Conservation (phyloP, 2,797 vertebrate species). For the Iguana delicatissima region DNA sequence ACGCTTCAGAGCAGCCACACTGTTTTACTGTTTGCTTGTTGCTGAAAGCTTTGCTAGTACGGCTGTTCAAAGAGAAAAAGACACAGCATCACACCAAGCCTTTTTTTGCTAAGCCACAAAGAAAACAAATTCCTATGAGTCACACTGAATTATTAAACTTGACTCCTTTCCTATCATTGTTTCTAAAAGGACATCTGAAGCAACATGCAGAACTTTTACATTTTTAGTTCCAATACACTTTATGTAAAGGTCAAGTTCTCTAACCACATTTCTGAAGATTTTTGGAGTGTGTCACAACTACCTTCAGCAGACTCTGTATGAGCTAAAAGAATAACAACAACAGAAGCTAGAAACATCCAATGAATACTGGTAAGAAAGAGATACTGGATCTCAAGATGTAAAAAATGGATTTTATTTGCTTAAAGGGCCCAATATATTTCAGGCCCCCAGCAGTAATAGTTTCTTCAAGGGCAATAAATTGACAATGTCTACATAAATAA, state of each 20-base stretch:
- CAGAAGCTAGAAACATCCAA: no score
- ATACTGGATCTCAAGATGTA: no score
- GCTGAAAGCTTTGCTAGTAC: slow-evolving; percentile 99
- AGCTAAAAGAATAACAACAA: no score
- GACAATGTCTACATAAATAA: no score
- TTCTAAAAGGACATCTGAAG: not conserved
- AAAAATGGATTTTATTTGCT: no score
- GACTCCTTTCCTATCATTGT: not conserved
- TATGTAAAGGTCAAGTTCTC: not conserved
- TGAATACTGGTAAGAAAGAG: no score
- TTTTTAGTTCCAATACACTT: not conserved
- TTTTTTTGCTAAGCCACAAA: slow-evolving; percentile 4
- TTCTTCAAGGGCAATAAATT: no score
- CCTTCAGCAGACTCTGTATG: not conserved
- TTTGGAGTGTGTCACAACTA: not conserved
- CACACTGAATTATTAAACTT: not conserved
- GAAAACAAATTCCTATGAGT: not conserved
- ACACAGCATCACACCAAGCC: not conserved
- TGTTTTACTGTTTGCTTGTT: slow-evolving; percentile 99
- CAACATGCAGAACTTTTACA: not conserved
- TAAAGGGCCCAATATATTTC: no score
- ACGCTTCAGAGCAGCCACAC: slow-evolving; percentile 95
- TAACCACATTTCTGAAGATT: no score
- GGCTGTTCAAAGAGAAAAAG: slow-evolving; percentile 79
- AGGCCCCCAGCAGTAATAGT: no score